Conservation (phyloP, 2,113 vertebrate species). For the Lagopus leucura region DNA sequence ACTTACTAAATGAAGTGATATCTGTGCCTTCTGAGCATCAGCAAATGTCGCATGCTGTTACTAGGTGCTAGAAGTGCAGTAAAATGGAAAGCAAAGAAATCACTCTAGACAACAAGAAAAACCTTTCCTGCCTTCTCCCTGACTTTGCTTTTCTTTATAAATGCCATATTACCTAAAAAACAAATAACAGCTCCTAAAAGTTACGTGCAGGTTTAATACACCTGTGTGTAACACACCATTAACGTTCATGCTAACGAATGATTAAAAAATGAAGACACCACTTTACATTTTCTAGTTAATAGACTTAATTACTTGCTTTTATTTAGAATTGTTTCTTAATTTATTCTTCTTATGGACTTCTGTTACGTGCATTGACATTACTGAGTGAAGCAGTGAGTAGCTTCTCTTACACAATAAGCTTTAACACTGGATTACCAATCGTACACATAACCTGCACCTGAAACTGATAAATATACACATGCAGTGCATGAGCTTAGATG, state of each 20-base stretch:
- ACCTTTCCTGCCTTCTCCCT: fast-evolving
- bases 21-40: background rate
- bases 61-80: background rate
- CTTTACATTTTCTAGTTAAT: background rate
- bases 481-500: background rate
- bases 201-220: background rate
- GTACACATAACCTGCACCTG: no score
- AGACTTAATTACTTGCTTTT: background rate
- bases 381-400: background rate
- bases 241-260: background rate
- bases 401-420: background rate
- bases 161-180: background rate
- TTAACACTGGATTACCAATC: background rate
- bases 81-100: background rate
- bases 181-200: background rate
- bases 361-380: background rate
- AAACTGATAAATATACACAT: background rate
- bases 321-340: background rate
- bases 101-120: background rate
- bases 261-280: background rate
- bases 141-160: background rate
- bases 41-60: background rate
- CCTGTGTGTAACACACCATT: fast-evolving
- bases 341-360: background rate
- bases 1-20: background rate